Evolutionary conservation across 2,113 vertebrate species (phyloP).

Genomic region (Prunella himalayana): DNA sequence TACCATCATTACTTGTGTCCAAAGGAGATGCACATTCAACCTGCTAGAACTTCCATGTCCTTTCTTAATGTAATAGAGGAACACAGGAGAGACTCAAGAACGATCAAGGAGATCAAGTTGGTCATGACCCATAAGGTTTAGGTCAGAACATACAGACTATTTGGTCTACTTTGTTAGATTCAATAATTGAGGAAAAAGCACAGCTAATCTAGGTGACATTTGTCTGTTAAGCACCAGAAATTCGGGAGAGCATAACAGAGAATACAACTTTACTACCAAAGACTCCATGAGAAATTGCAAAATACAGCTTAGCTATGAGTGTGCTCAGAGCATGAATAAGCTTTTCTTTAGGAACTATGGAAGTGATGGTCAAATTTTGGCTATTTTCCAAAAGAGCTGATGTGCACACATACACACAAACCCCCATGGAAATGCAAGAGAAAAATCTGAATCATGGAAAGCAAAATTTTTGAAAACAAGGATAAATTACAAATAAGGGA

Average conservation of each 20-base stretch:
- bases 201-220: not conserved
- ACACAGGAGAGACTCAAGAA: not conserved
- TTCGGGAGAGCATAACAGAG: not conserved
- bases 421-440: not conserved
- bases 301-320: not conserved
- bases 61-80: not conserved
- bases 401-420: not conserved
- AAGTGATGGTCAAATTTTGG: not conserved
- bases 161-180: not conserved
- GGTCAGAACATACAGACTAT: not conserved
- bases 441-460: not conserved
- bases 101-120: not conserved
- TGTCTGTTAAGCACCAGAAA: not conserved
- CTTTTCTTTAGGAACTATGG: not conserved
- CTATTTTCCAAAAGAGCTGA: not conserved
- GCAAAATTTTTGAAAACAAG: not conserved
- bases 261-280: not conserved
- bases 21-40: not conserved
- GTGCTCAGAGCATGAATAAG: not conserved
- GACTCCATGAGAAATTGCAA: not conserved
- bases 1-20: not conserved
- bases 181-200: not conserved
- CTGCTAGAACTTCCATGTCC: not conserved
- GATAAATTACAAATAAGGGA: not conserved
- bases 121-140: not conserved